A percentile compares a stretch with the other conserved stretches of the same genome.
Evolutionary conservation across 1,140 invertebrate species (phyloP).

Genomic region (Lordiphosa collinella): DNA sequence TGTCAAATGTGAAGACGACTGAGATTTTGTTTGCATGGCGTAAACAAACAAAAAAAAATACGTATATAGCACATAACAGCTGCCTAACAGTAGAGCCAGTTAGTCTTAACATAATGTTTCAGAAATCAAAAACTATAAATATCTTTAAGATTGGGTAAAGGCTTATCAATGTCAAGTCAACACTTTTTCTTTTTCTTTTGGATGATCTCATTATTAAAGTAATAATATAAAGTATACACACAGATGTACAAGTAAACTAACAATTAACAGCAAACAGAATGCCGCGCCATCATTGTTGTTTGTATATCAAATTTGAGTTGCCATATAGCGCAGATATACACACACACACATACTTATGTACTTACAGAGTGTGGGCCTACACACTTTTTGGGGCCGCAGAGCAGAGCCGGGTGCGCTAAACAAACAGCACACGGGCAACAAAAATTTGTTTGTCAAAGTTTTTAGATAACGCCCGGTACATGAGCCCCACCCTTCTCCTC

Average conservation of each 20-base stretch:
- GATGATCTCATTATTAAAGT: slow-evolving; percentile 43
- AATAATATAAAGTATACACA: slow-evolving; percentile 18
- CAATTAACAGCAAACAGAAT: slow-evolving; percentile 61
- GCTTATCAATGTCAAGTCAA: too few relatives aligned
- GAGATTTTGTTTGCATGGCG: slow-evolving; percentile 59
- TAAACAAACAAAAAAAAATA: slow-evolving; percentile 44
- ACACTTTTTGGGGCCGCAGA: slow-evolving; percentile 1
- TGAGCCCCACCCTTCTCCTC: not conserved
- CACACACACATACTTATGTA: not conserved
- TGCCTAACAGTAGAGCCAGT: too few relatives aligned
- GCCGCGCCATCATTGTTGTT: slow-evolving; percentile 54
- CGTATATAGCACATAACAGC: slow-evolving; percentile 7
- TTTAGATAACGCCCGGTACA: slow-evolving; percentile 65
- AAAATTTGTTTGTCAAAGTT: slow-evolving; percentile 75
- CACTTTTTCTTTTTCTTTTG: not conserved
- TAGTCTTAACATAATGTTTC: not conserved
- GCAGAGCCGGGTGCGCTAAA: slow-evolving; percentile 33
- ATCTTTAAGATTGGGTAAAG: too few relatives aligned
- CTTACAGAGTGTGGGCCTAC: slow-evolving; percentile 2
- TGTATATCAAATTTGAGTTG: slow-evolving; percentile 65
- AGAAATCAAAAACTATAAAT: slow-evolving; percentile 15
- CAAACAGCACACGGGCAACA: slow-evolving; percentile 62
- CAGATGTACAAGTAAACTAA: slow-evolving; percentile 51
- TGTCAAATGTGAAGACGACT: slow-evolving; percentile 62
- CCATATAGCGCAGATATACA: slow-evolving; percentile 1